Base-by-base conservation (phyloP, 2,888 invertebrate genomes). In the Drosophila tanythrix region DNA sequence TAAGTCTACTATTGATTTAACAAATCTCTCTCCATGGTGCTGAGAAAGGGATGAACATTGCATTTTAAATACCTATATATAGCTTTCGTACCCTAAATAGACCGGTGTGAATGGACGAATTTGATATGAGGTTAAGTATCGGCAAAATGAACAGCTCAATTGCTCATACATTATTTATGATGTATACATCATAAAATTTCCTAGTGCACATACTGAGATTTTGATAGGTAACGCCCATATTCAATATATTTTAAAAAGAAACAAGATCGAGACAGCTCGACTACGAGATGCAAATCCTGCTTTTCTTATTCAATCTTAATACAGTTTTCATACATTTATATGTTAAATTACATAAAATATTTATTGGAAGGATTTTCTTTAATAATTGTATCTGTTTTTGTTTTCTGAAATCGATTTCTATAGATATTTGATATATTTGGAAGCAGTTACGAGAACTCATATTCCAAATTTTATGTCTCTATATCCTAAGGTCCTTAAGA, bases 1-100 rank as follows among this genome's bases (percentile, higher is more conserved):
- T 92, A 67, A 92, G 92, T 52, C 70, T 84, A 84, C 70, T 86
- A 84, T 89, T 86, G 89, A 89, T 85, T 89, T 76, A 86, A 90
- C 81, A 88, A 76, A 29, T 38, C 38, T 56, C 61, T 58, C 40
- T n/a, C n/a, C 46, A 36, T 61, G 50, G 29, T 27, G 33, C 33
- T 31, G 8, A 36, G n/a, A 43, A 46, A 18, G 36, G 15, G 43
- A 33, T 25, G 21, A 13, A 35, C 33, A 38, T 18, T 77, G 70
- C 74, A 78, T 33, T 66, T 60, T 3, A 27, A 25, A 55, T 38
- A 27, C 25, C 31, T 18, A 21, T 56, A 10, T 10, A 27, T 27
- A 27, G n/a, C 29, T 33, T 27, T 63, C 15, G 36, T 25, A 31
- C 7, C n/a, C 18, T 35, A 13, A 15, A 35, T 7, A 38, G n/a